Evolutionary conservation across 2,888 invertebrate genomes (phyloP).

Genomic region (Resseliella maxima): DNA sequence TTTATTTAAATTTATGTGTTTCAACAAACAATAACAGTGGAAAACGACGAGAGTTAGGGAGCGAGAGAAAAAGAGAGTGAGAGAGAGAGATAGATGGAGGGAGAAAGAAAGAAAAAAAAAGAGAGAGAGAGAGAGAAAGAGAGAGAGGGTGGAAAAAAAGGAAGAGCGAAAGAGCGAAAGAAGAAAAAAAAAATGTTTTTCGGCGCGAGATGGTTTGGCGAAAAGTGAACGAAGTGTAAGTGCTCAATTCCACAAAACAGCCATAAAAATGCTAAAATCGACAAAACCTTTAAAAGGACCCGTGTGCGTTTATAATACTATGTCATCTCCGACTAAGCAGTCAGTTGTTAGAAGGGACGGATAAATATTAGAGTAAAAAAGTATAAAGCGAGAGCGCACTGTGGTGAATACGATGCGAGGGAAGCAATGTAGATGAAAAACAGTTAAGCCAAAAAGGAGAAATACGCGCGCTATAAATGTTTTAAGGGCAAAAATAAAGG

Average conservation of each 20-base stretch:
- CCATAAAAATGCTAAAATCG: constrained; percentile 54
- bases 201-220: constrained; percentile 13
- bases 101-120: background rate
- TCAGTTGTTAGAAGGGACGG: background rate
- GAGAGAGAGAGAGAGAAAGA: background rate
- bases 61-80: background rate
- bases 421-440: background rate
- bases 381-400: background rate
- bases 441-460: background rate
- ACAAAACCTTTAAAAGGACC: constrained; percentile 41
- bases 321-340: background rate
- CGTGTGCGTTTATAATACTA: constrained; percentile 34
- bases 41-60: background rate
- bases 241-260: constrained; percentile 46
- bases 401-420: too few species aligned
- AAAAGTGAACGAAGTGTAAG: background rate
- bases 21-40: constrained; percentile 1
- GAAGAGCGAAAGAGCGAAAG: background rate
- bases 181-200: background rate
- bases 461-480: background rate
- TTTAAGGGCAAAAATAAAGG: background rate
- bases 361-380: background rate
- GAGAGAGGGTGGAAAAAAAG: background rate
- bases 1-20: constrained; percentile 53
- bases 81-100: background rate